Evolutionary conservation across 1,140 invertebrate species (phyloP), one percentile per base, ranked within the genome.

Genomic region (Heliconius eleuchia): DNA sequence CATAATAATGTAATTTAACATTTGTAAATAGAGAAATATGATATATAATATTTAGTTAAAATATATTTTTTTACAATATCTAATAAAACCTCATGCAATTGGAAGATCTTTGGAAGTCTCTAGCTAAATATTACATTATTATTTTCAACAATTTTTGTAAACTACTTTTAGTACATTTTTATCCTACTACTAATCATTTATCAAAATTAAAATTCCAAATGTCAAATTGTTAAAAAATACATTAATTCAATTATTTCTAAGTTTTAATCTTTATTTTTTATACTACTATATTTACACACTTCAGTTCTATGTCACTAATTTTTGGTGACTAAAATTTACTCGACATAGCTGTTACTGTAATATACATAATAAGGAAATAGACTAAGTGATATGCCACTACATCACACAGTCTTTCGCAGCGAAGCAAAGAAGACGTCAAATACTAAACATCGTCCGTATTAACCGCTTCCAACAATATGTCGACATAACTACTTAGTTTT

Each of bases 211-310:
- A 37, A 37, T 37, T 37, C 34, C 34, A 37, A 37, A 37, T 37
- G 34, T 7, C 34, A 37, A 37, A 37, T 37, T 37, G 34, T 37
- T 55, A 55, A 18, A 18, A 55, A 18, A 16, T 19, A 18, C 16
- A 55, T 55, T 13, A 46, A 55, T 19, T 55, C 6, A 55, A 19
- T 18, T 19, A 55, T 55, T 55, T 55, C 52, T 55, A 55, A 19
- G 5, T 6, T 19, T 6, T 0, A 55, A 18, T 18, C 2, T 18
- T n/a, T 57, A 57, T 37, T 57, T 23, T 57, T 23, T 6, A 18
- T 55, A 27, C n/a, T 57, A 57, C n/a, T 23, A 57, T 57, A 57
- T 57, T 57, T 57, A 57, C 55, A 57, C 19, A 57, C 55, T 57
- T 27, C 55, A 55, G 55, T 1, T n/a, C 27, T 57, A 57, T 8